Evolutionary conservation across 2,888 invertebrate genomes (phyloP).

Genomic region (Adelphocoris suturalis): DNA sequence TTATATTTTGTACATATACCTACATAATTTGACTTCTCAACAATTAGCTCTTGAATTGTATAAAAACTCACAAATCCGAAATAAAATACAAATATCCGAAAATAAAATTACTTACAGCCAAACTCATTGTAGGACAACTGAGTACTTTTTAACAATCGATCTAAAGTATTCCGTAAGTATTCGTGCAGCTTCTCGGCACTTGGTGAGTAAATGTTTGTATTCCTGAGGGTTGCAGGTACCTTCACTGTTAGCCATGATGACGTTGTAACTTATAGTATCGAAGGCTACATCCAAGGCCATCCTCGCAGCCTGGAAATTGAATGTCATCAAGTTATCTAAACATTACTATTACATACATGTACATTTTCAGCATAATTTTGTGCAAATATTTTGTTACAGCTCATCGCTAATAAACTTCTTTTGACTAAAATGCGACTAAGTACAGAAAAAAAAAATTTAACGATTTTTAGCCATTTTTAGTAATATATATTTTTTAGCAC

Average conservation of each 20-base stretch:
- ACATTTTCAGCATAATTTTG: no score
- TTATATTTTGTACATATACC: no score
- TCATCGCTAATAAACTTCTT: no score
- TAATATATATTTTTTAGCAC: no score
- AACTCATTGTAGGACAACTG: slow-evolving; percentile 47
- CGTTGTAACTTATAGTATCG: slow-evolving; percentile 82
- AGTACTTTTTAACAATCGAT: slow-evolving; percentile 83
- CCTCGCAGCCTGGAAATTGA: slow-evolving; percentile 79
- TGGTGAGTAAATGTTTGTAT: slow-evolving; percentile 84
- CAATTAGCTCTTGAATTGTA: neutral
- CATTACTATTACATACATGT: no score
- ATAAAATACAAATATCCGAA: no score
- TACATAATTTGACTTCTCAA: neutral
- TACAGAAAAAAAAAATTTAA: no score
- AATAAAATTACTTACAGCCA: neutral
- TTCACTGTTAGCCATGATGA: slow-evolving; percentile 84
- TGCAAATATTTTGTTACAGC: no score
- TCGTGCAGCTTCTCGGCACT: slow-evolving; percentile 84
- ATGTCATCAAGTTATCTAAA: no score
- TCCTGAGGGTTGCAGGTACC: slow-evolving; percentile 85
- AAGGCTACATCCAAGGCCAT: slow-evolving; percentile 88
- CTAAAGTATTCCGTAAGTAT: slow-evolving; percentile 87
- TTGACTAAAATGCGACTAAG: no score
- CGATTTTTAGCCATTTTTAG: no score
- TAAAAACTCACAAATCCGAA: neutral